Conservation (phyloP, 2,113 vertebrate genomes). For the Eulemur rufifrons region DNA sequence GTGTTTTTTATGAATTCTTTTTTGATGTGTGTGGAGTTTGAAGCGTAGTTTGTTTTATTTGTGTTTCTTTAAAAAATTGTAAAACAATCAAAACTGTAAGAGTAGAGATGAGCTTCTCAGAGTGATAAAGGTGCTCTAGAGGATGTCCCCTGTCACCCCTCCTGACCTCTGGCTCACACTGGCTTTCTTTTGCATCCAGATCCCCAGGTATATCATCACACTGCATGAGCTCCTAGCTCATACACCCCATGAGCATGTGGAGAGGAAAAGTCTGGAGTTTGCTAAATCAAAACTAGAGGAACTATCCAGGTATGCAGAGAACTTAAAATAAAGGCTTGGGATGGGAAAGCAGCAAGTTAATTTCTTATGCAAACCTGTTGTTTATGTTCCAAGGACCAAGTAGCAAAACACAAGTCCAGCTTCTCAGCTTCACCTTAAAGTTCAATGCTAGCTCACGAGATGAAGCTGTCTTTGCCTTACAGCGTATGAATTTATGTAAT, state of each 20-base stretch:
- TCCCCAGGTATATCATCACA: slow-evolving; percentile 98
- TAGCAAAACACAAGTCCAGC: neutral
- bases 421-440: neutral
- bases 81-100: neutral
- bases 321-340: neutral
- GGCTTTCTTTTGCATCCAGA: slow-evolving; percentile 83
- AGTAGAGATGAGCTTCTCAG: neutral
- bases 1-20: neutral
- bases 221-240: slow-evolving; percentile 97
- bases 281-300: slow-evolving; percentile 98
- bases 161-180: slow-evolving; percentile 17
- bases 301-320: slow-evolving; percentile 90
- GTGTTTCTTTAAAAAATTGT: neutral
- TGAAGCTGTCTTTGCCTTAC: neutral
- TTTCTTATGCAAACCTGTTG: neutral
- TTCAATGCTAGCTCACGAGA: neutral
- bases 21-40: neutral
- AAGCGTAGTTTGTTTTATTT: neutral
- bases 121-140: neutral
- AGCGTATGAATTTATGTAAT: neutral
- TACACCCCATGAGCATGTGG: slow-evolving; percentile 97
- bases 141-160: neutral
- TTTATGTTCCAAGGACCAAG: neutral
- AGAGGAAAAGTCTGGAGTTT: slow-evolving; percentile 98
- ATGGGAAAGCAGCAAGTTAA: neutral